Conservation (phyloP, 2,797 vertebrate genomes). For the Hyperoplus lanceolatus region DNA sequence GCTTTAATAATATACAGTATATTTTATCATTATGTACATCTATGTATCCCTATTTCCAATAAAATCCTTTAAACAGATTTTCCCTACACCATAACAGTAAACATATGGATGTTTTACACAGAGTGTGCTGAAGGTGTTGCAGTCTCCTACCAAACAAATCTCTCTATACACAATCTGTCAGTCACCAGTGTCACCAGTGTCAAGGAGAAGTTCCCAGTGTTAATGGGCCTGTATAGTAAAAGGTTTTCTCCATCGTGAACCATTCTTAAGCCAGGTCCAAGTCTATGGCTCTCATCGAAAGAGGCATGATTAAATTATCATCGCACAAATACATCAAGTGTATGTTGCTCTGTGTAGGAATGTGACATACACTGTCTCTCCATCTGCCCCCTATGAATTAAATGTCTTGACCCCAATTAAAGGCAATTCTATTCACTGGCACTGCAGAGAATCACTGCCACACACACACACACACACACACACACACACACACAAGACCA, state of each 20-base stretch:
- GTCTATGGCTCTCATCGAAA: neutral
- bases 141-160: neutral
- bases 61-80: neutral
- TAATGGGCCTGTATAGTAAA: neutral
- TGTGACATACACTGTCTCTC: slow-evolving; percentile 37
- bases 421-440: slow-evolving; percentile 18
- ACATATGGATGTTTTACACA: neutral
- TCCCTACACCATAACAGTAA: neutral
- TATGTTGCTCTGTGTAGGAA: neutral
- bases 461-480: slow-evolving; percentile 6
- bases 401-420: slow-evolving; percentile 18
- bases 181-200: neutral
- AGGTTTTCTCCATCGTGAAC: slow-evolving; percentile 6
- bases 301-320: neutral
- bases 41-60: too few species aligned
- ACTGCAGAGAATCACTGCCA: slow-evolving; percentile 27
- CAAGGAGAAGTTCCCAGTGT: slow-evolving; percentile 10
- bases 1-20: too few species aligned
- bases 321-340: neutral
- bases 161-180: neutral
- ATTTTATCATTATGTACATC: too few species aligned
- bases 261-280: neutral
- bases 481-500: neutral
- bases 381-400: slow-evolving; percentile 52
- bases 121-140: too few species aligned